A percentile compares a stretch with the other conserved stretches of the same genome.
Conservation (phyloP, 2,113 vertebrate species). For the Salvelinus namaycush region DNA sequence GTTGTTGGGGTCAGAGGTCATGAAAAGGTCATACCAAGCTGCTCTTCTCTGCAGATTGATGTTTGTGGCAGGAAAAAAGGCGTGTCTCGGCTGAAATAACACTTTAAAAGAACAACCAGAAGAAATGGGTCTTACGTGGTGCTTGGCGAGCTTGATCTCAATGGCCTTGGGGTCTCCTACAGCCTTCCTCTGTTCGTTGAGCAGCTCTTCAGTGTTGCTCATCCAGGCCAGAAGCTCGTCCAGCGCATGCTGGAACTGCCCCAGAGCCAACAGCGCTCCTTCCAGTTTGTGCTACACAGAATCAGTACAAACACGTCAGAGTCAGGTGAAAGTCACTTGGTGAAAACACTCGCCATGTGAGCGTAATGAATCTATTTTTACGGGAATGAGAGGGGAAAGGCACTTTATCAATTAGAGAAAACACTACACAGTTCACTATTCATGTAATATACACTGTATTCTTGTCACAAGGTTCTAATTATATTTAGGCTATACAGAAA, state of each 20-base stretch:
- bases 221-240: constrained; percentile 94
- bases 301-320: constrained; percentile 46
- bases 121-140: constrained; percentile 82
- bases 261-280: constrained; percentile 90
- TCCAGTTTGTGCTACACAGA: constrained; percentile 93
- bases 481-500: no score
- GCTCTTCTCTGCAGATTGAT: neutral
- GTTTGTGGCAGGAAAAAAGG: no score
- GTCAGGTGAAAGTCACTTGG: no score
- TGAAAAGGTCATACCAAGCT: neutral
- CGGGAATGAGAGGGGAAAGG: no score
- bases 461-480: no score
- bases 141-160: constrained; percentile 97
- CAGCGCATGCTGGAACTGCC: constrained; percentile 96
- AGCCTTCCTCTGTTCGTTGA: constrained; percentile 90
- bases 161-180: constrained; percentile 95
- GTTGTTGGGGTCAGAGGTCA: neutral
- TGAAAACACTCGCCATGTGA: no score
- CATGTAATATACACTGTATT: no score
- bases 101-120: neutral
- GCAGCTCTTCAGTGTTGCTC: constrained; percentile 91
- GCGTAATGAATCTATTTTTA: no score
- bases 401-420: no score
- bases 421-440: no score
- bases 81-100: neutral